Percentiles rank a stretch among this genome's conserved stretches.
phyloP scores from a whole-genome alignment of 1,140 invertebrate genomes.

The Drosophila sucinea region DNA sequence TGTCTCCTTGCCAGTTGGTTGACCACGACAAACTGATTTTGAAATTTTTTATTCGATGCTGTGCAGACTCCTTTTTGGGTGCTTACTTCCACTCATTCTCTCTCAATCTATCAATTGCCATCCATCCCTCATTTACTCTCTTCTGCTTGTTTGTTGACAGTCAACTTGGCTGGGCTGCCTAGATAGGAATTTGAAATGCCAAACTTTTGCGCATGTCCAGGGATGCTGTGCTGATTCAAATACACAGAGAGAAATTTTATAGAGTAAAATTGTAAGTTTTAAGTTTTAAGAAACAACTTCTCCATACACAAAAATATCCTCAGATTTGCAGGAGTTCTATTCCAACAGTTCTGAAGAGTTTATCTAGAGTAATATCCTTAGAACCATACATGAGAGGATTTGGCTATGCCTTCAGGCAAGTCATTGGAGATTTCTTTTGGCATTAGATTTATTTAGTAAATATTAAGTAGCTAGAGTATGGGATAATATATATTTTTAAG shows the following conservation, averaged over 20 bases:
- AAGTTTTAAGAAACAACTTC: too few species aligned
- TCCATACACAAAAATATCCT: too few species aligned
- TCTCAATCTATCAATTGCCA: background rate
- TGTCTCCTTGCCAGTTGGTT: conserved; percentile 46
- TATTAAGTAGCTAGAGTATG: too few species aligned
- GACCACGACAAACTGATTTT: conserved; percentile 48
- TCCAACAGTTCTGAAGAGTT: too few species aligned
- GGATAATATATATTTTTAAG: too few species aligned
- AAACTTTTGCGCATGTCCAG: conserved; percentile 45
- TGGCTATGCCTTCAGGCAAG: too few species aligned
- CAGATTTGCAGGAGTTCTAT: too few species aligned
- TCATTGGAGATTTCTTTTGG: too few species aligned
- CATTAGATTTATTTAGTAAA: too few species aligned
- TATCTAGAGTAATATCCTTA: too few species aligned
- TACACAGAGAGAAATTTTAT: conserved; percentile 31
- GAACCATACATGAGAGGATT: too few species aligned
- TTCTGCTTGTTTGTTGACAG: conserved; percentile 53
- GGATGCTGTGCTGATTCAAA: conserved; percentile 49
- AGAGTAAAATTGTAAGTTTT: background rate
- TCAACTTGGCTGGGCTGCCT: conserved; percentile 16
- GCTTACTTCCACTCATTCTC: background rate
- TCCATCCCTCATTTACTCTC: conserved; percentile 6
- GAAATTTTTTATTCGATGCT: conserved; percentile 44
- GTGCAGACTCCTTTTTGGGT: conserved; percentile 30
- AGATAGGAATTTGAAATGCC: background rate